A percentile compares a stretch with the other conserved stretches of the same genome.
phyloP scores from a whole-genome alignment of 2,113 vertebrate species.

The Thinocorus orbignyianus region DNA sequence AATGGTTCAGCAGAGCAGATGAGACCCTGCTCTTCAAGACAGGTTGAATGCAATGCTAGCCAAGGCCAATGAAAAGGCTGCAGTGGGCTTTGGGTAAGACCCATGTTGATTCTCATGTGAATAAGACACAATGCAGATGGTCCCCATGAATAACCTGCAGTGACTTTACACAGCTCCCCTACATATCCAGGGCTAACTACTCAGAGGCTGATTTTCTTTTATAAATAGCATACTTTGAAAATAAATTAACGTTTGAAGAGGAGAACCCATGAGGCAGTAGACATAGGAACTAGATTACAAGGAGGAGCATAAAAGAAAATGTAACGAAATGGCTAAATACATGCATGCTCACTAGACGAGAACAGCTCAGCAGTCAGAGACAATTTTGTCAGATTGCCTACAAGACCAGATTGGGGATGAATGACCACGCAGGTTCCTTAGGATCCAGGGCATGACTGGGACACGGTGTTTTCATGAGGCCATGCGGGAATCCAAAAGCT shows the following conservation, averaged over 20 bases:
- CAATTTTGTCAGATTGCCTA: neutral
- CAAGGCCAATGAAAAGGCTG: neutral
- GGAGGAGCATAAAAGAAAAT: neutral
- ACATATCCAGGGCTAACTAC: neutral
- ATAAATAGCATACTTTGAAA: conserved; percentile 30
- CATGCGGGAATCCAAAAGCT: neutral
- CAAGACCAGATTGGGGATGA: neutral
- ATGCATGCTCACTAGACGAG: neutral
- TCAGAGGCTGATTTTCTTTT: neutral
- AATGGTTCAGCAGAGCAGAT: neutral
- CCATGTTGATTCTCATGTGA: neutral
- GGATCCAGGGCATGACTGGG: neutral
- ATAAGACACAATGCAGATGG: neutral
- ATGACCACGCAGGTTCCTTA: neutral
- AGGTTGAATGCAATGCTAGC: neutral
- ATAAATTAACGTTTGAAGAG: conserved; percentile 35
- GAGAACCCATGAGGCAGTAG: neutral
- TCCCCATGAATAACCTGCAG: neutral
- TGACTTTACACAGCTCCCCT: neutral
- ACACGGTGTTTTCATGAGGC: rapidly evolving
- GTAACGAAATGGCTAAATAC: neutral
- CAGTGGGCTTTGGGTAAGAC: neutral
- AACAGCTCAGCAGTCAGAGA: neutral
- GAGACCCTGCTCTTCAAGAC: neutral
- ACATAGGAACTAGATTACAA: neutral